Conservation (phyloP, 2,888 invertebrate genomes). For the Bombylius major region DNA sequence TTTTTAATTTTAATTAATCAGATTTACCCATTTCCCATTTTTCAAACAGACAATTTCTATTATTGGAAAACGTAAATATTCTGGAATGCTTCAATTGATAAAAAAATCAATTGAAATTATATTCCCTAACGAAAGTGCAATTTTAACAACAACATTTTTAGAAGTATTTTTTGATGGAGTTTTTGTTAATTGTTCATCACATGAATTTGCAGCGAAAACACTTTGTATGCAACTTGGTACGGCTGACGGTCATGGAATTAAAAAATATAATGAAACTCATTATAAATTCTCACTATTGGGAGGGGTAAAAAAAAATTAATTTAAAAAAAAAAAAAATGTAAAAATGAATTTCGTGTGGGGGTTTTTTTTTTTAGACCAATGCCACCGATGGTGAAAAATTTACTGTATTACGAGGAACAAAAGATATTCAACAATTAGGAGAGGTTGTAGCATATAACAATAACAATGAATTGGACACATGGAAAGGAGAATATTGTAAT, state of each 20-base stretch:
- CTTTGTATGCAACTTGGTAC: not conserved
- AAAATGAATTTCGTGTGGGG: no score
- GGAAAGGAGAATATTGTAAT: slow-evolving; percentile 59
- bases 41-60: not conserved
- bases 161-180: not conserved
- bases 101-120: not conserved
- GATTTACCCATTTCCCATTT: not conserved
- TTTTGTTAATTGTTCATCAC: not conserved
- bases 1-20: not conserved
- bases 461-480: slow-evolving; percentile 43
- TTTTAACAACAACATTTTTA: not conserved
- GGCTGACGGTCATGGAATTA: not conserved
- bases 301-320: not conserved
- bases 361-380: not conserved
- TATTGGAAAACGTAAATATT: not conserved
- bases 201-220: not conserved
- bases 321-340: no score
- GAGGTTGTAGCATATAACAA: slow-evolving; percentile 55
- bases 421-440: slow-evolving; percentile 57
- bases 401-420: slow-evolving; percentile 53
- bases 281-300: not conserved
- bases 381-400: not conserved
- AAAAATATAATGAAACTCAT: not conserved
- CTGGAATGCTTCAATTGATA: not conserved
- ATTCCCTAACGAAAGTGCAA: not conserved